phyloP scores from a whole-genome alignment of 2,113 vertebrate genomes.

The Sinocyclocheilus grahami region DNA sequence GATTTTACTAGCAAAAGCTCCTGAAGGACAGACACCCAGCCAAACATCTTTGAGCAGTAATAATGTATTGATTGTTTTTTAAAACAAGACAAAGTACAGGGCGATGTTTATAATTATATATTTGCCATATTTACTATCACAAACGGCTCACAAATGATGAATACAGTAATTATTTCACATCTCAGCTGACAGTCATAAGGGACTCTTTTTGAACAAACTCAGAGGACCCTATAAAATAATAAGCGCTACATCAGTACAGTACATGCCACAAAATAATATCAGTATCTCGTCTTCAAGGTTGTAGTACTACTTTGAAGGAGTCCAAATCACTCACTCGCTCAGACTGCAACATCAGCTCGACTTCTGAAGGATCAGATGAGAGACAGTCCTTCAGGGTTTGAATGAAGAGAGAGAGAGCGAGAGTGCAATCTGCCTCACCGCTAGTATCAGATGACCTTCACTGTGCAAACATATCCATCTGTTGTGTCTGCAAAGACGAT shows the following conservation, averaged over 20 bases:
- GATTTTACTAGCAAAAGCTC: not conserved
- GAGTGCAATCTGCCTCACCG: conserved; percentile 24
- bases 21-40: not conserved
- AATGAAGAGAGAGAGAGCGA: not conserved
- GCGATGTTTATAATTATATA: not conserved
- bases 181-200: not conserved
- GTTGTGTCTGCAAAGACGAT: conserved; percentile 20
- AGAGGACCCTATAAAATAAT: no score
- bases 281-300: no score
- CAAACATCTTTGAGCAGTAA: not conserved
- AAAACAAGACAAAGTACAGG: not conserved
- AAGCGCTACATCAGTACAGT: no score
- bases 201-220: no score
- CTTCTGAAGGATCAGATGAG: no score
- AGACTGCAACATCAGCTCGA: no score
- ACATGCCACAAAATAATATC: no score
- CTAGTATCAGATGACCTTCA: conserved; percentile 41
- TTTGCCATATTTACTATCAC: not conserved
- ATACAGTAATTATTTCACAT: not conserved
- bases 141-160: not conserved
- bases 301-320: no score
- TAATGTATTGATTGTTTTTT: conserved; percentile 5
- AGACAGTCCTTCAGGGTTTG: no score
- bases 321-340: no score
- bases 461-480: conserved; percentile 30